phyloP scores from a whole-genome alignment of 2,797 vertebrate species.

The Alfaro cultratus region DNA sequence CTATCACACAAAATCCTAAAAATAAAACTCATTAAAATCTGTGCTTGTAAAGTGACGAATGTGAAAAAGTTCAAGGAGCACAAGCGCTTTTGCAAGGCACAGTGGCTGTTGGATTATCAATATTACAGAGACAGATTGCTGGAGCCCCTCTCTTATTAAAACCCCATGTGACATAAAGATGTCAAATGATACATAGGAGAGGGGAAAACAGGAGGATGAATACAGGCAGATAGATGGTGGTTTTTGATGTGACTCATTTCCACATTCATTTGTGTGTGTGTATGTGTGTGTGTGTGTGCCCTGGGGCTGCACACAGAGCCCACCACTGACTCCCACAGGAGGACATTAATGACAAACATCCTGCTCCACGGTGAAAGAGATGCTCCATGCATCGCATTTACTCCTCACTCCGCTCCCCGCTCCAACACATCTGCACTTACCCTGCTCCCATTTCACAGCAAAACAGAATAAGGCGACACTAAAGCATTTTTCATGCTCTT shows the following conservation, averaged over 20 bases:
- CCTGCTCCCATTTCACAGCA: constrained; percentile 4
- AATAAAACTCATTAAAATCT: not conserved
- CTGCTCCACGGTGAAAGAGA: constrained; percentile 52
- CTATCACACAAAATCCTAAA: not conserved
- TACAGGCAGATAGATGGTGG: constrained; percentile 1
- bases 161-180: constrained; percentile 11
- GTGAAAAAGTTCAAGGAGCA: not conserved
- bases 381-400: constrained; percentile 38
- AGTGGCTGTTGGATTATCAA: not conserved
- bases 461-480: constrained; percentile 8
- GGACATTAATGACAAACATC: constrained; percentile 70
- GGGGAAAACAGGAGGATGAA: not conserved
- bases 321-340: constrained; percentile 57
- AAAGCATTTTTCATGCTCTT: not conserved
- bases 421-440: constrained; percentile 8
- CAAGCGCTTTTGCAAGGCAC: not conserved
- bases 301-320: constrained; percentile 36
- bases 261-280: constrained; percentile 39
- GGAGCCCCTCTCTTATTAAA: constrained; percentile 6
- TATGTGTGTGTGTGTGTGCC: not conserved
- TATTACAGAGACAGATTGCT: not conserved
- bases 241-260: constrained; percentile 48
- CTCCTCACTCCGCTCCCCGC: not conserved
- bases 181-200: constrained; percentile 14
- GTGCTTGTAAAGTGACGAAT: not conserved